phyloP scores from a whole-genome alignment of 2,797 vertebrate species.

The Alosa sapidissima region DNA sequence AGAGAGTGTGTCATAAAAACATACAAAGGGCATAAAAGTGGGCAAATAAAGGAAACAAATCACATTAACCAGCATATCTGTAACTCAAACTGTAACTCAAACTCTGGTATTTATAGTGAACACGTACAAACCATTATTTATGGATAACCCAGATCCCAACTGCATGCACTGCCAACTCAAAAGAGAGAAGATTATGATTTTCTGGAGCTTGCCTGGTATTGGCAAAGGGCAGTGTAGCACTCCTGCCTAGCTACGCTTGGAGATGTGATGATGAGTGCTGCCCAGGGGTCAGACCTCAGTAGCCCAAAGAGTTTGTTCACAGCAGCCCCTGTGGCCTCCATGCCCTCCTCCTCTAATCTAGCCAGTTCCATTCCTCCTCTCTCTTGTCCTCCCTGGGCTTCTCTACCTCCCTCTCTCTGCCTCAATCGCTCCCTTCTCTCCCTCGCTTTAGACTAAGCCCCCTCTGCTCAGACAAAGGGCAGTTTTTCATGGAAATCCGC shows the following conservation, averaged over 20 bases:
- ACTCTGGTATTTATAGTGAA: no score
- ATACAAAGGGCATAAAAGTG: no score
- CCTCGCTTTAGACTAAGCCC: slow-evolving; percentile 19
- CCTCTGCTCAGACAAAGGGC: slow-evolving; percentile 40
- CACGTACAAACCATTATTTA: neutral
- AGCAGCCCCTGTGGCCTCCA: neutral
- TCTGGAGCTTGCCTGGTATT: neutral
- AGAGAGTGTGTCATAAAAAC: neutral
- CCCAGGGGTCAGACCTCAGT: neutral
- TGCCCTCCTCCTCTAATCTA: neutral
- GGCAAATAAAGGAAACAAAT: no score
- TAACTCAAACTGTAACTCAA: no score
- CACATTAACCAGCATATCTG: no score
- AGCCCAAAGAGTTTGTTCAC: neutral
- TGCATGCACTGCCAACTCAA: no score
- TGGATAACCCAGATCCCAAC: neutral
- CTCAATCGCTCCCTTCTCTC: neutral
- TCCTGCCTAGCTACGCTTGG: neutral
- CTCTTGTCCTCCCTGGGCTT: slow-evolving; percentile 25
- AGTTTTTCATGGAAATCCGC: slow-evolving; percentile 47
- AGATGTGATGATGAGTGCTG: neutral
- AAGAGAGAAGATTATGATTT: neutral
- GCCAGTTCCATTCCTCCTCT: slow-evolving; percentile 67
- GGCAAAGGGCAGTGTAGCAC: neutral
- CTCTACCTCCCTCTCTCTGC: slow-evolving; percentile 18